Evolutionary conservation across 2,113 vertebrate genomes (phyloP), one percentile per base, ranked within the genome.

Genomic region (Donacobius atricapilla): DNA sequence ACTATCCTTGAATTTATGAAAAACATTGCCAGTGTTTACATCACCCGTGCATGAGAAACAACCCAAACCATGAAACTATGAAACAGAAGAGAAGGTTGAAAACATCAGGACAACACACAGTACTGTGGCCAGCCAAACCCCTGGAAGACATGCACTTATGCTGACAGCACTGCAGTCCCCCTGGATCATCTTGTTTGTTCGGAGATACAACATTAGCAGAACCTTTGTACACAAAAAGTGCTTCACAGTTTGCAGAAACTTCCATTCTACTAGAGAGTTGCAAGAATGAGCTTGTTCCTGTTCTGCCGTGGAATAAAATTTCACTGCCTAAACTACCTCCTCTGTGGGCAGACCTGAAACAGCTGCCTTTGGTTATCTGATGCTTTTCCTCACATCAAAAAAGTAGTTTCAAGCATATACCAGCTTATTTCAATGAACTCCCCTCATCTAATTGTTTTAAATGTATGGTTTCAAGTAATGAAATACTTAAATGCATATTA

Each of bases 271-370:
- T n/a, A n/a, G 44, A 39, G 25, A 89, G 27, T 1, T 83, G 63
- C 79, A 88, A 54, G 35, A 93, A 80, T 5, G 4, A 54, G 35
- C 50, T 77, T 86, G 71, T 30, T 83, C 30, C 63, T 92, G 13
- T 40, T 86, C 69, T 83, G 79, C 63, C 76, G 83, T 21, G 24
- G 71, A 93, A 54, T 83, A 78, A 63, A 85, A 50, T 95, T 90
- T 93, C 89, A 89, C 65, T 89, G 71, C 85, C 73, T 90, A 90
- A 81, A 37, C 60, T 50, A 45, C 76, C 73, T 93, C 45, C 42
- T 90, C 89, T 31, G 15, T 89, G 60, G 72, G 61, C 71, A 84
- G 92, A 95, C 35, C 53, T 79, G 37, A 92, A 83, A 64, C 80
- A 91, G 76, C 79, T 91, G 93, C 60, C 88, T 90, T 68, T 78